A percentile compares a stretch with the other conserved stretches of the same genome.
Evolutionary conservation across 1,140 invertebrate genomes (phyloP).

Genomic region (Matsumurasca onukii): DNA sequence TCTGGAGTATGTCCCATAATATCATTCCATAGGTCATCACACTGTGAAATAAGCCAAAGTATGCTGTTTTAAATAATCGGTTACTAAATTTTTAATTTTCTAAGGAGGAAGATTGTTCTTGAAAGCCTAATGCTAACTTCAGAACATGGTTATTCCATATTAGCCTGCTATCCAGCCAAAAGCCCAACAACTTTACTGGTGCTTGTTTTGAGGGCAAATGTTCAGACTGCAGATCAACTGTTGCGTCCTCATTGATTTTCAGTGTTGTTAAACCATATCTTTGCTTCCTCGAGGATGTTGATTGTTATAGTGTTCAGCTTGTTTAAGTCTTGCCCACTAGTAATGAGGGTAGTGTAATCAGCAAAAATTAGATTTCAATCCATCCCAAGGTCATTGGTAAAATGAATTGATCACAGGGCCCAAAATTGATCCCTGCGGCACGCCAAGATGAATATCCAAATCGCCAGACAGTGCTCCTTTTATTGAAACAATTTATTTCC

Average conservation of each 20-base stretch:
- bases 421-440: neutral
- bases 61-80: neutral
- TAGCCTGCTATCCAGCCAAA: neutral
- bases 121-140: neutral
- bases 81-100: neutral
- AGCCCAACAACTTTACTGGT: neutral
- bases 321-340: too few species aligned
- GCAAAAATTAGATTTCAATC: neutral
- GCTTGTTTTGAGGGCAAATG: too few species aligned
- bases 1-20: neutral
- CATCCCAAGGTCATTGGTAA: neutral
- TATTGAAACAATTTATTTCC: neutral
- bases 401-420: neutral
- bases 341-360: neutral
- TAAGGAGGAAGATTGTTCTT: neutral
- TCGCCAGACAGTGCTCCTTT: neutral
- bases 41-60: neutral
- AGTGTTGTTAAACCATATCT: too few species aligned
- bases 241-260: too few species aligned
- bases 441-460: neutral
- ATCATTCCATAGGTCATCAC: neutral
- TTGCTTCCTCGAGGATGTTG: too few species aligned
- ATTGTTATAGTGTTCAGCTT: too few species aligned
- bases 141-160: neutral
- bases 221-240: too few species aligned